A percentile compares a stretch with the other conserved stretches of the same genome.
phyloP scores from a whole-genome alignment of 2,113 vertebrate genomes.

The Thunnus maccoyii region DNA sequence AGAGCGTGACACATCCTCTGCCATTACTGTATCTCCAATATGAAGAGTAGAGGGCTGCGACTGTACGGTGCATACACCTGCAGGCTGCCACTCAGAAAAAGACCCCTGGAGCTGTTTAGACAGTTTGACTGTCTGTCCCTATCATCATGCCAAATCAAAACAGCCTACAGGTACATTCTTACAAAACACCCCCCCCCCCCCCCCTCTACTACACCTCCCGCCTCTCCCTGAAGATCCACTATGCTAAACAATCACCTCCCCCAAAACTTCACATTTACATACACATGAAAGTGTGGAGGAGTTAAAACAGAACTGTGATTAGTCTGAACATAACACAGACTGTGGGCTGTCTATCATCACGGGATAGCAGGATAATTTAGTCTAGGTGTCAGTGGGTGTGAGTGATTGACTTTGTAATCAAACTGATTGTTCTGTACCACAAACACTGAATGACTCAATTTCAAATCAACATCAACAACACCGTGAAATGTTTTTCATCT shows the following conservation, averaged over 20 bases:
- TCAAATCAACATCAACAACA: constrained; percentile 66
- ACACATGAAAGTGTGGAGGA: constrained; percentile 56
- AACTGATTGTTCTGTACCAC: constrained; percentile 69
- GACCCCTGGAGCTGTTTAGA: constrained; percentile 53
- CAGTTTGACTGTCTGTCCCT: constrained; percentile 56
- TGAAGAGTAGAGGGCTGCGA: constrained; percentile 28
- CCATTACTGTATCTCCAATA: constrained; percentile 42
- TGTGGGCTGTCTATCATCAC: constrained; percentile 57
- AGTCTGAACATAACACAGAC: constrained; percentile 56
- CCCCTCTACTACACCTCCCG: constrained; percentile 1
- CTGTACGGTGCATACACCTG: constrained; percentile 39
- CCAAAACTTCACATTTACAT: constrained; percentile 60
- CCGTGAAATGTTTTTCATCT: constrained; percentile 59
- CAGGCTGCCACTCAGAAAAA: constrained; percentile 52
- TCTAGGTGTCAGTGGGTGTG: constrained; percentile 68
- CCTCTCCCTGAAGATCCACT: constrained; percentile 43
- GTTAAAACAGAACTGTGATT: constrained; percentile 67
- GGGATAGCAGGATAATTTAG: constrained; percentile 55
- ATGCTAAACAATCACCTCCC: constrained; percentile 63
- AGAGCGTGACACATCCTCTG: constrained; percentile 52
- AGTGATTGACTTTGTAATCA: constrained; percentile 80
- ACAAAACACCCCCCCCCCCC: constrained; percentile 28
- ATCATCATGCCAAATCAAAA: constrained; percentile 69
- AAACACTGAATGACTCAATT: constrained; percentile 58
- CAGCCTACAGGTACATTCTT: constrained; percentile 49